These are phyloP conservation scores for Notolepis coatsorum DNA, from an alignment of 2,797 vertebrate genomes.

Conservation along the genomic window DNA sequence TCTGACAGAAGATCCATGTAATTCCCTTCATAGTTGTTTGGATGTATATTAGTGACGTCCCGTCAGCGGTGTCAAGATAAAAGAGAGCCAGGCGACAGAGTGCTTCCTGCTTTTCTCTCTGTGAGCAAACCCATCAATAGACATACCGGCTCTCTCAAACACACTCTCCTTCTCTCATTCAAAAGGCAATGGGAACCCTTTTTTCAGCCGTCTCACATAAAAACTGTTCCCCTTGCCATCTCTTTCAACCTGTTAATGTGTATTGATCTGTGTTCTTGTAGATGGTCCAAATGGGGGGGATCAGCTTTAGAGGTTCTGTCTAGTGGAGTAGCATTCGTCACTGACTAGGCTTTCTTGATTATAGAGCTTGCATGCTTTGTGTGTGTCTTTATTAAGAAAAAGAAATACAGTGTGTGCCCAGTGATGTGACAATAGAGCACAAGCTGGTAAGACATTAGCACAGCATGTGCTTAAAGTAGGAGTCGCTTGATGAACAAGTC, in stretches of 20 bases:
- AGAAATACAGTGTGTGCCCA: neutral
- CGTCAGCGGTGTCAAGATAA: conserved; percentile 81
- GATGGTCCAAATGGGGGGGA: conserved; percentile 27
- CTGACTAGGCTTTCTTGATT: conserved; percentile 28
- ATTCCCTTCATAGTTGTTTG: conserved; percentile 61
- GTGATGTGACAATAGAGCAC: conserved; percentile 28
- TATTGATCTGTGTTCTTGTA: conserved; percentile 83
- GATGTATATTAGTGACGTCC: conserved; percentile 70
- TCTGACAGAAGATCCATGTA: conserved; percentile 62
- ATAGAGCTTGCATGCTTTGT: conserved; percentile 13
- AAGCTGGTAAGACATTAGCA: conserved; percentile 14
- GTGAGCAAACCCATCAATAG: conserved; percentile 70
- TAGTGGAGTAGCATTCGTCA: conserved; percentile 23
- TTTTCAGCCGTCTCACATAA: conserved; percentile 77
- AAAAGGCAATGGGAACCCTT: conserved; percentile 51
- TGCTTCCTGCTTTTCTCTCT: conserved; percentile 48
- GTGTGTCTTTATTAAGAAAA: neutral
- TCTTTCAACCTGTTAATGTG: conserved; percentile 85
- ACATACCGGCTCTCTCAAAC: conserved; percentile 69
- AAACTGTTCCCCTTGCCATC: conserved; percentile 68
- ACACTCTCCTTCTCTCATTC: conserved; percentile 61
- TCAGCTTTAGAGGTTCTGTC: conserved; percentile 33
- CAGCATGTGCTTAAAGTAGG: conserved; percentile 5
- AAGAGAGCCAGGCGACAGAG: conserved; percentile 69
- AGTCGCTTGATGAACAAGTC: neutral